These are phyloP conservation scores for Alligator sinensis DNA, from an alignment of 2,113 vertebrate genomes.

Conservation along the genomic window DNA sequence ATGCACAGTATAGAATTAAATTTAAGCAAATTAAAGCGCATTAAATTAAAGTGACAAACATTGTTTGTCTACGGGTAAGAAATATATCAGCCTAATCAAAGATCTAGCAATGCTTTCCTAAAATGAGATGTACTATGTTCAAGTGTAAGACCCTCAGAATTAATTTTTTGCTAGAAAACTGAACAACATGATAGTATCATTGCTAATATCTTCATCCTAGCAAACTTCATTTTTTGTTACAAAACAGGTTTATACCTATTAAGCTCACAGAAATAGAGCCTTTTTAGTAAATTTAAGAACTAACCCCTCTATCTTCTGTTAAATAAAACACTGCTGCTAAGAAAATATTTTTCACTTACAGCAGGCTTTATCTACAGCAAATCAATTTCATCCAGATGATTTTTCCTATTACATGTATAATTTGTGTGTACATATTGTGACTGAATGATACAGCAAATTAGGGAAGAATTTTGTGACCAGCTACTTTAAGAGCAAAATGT, in stretches of 20 bases:
- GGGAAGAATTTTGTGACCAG: conserved; percentile 8
- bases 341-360: conserved; percentile 6
- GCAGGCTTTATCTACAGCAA: not conserved
- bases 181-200: not conserved
- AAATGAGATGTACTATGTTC: not conserved
- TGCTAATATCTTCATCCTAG: not conserved
- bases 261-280: not conserved
- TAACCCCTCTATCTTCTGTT: not conserved
- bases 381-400: not conserved
- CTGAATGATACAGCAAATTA: not conserved
- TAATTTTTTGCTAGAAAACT: not conserved
- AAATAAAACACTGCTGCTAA: not conserved
- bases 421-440: not conserved
- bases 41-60: not conserved
- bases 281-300: not conserved
- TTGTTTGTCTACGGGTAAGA: not conserved
- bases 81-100: rapidly evolving
- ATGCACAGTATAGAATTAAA: not conserved
- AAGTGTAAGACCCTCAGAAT: rapidly evolving
- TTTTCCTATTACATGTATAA: not conserved
- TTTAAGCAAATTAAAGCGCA: not conserved
- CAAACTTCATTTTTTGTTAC: not conserved
- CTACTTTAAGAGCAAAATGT: not conserved
- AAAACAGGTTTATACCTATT: not conserved
- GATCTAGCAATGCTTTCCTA: not conserved